Percentiles rank a stretch among this genome's conserved stretches.
phyloP scores from a whole-genome alignment of 2,888 invertebrate genomes.

The Noctua fimbriata region DNA sequence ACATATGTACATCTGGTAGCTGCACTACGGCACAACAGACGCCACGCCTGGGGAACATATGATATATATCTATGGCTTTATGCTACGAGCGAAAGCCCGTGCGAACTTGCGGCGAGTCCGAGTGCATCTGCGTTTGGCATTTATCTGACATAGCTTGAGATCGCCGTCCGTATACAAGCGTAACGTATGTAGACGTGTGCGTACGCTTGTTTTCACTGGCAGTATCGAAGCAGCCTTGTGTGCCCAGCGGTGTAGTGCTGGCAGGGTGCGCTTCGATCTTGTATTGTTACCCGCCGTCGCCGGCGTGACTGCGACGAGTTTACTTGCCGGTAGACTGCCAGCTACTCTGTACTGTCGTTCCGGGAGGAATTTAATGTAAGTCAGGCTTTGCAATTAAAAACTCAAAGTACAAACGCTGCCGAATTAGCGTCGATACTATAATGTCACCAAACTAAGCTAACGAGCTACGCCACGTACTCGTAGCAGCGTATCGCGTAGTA shows the following conservation, averaged over 20 bases:
- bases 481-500: constrained; percentile 4
- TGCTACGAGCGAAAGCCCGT: background rate
- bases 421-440: constrained; percentile 21
- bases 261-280: background rate
- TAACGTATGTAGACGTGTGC: background rate
- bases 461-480: constrained; percentile 2
- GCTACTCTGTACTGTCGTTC: background rate
- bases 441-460: constrained; percentile 32
- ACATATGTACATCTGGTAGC: background rate
- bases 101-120: background rate
- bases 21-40: background rate
- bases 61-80: too few relatives aligned
- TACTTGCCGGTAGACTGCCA: background rate
- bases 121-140: too few relatives aligned
- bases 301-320: background rate
- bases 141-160: background rate
- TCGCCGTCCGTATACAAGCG: background rate
- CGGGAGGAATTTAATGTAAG: constrained; percentile 28
- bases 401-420: constrained; percentile 23
- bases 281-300: background rate
- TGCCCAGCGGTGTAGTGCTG: background rate
- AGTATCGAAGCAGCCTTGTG: background rate
- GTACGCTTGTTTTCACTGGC: too few relatives aligned
- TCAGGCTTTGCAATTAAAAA: constrained; percentile 46
- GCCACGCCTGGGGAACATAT: background rate